Percentiles rank a stretch among this genome's conserved stretches.
These are phyloP conservation scores for Macroglossus sobrinus DNA, from an alignment of 2,113 vertebrate genomes.

Conservation along the genomic window DNA sequence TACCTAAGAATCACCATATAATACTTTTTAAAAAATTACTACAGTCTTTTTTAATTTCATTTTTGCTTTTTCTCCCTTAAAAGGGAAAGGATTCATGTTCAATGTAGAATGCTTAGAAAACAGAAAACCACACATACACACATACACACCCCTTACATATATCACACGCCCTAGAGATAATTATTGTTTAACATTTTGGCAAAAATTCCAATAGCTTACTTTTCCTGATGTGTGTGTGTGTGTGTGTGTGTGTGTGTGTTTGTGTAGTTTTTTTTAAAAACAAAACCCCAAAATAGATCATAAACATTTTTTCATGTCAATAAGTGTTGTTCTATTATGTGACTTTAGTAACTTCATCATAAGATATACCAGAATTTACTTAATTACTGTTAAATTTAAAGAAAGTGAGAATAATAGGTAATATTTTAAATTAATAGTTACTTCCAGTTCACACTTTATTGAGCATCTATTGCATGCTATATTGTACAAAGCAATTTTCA, in stretches of 20 bases:
- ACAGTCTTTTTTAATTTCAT: conserved; percentile 1
- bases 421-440: not conserved
- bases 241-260: not conserved
- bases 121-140: not conserved
- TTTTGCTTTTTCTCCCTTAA: not conserved
- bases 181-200: not conserved
- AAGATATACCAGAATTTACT: not conserved
- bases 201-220: not conserved
- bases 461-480: not conserved
- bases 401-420: not conserved
- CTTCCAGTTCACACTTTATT: not conserved
- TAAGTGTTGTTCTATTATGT: not conserved
- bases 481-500: not conserved
- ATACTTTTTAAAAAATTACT: not conserved
- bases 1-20: not conserved
- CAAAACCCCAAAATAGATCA: not conserved
- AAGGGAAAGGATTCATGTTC: conserved; percentile 1
- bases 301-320: not conserved
- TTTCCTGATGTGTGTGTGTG: not conserved
- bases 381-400: conserved; percentile 2
- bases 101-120: not conserved
- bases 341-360: not conserved
- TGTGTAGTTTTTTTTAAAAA: not conserved
- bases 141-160: not conserved
- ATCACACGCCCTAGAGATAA: not conserved